Evolutionary conservation across 2,888 invertebrate species (phyloP), one percentile per base, ranked within the genome.

Genomic region (Elaeidobius kamerunicus): DNA sequence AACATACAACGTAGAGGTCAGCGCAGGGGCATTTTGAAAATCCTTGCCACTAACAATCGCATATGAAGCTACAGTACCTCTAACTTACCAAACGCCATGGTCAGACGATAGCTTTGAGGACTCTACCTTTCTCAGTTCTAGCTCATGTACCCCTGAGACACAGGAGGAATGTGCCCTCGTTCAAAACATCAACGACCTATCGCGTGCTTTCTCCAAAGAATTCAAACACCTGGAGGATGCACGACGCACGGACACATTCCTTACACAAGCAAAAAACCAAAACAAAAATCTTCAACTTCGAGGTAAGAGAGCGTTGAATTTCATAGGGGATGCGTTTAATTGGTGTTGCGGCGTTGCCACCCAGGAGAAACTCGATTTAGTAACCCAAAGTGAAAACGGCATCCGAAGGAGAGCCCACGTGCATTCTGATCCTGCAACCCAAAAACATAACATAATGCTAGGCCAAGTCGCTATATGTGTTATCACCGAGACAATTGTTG

Each of bases 281-380:
- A n/a, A n/a, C n/a, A n/a, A n/a, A n/a, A n/a, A n/a, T n/a, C n/a
- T n/a, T n/a, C 17, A 23, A 11, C 38, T 6, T n/a, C 23, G 36
- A 19, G 14, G n/a, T 6, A 46, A 46, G 35, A 32, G 52, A 16
- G 34, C 55, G 9, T 36, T 59, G 34, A 51, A 49, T 39, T 52
- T 55, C 32, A 20, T 56, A 39, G 58, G 56, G 9, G 48, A 51
- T n/a, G 56, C 53, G 7, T 38, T 59, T 9, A 39, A 50, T 6
- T 59, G 57, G 53, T 59, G 59, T 39, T 59, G 56, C 32, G 53
- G 57, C 2, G 53, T 59, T 14, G 57, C 49, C 6, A 59, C 57
- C 17, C 16, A 3, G 11, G 23, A 23, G 9, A 23, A 23, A 23
- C 9, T 23, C 9, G 5, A 23, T 23, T 23, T 23, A n/a, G n/a